These are phyloP conservation scores for Takifugu flavidus DNA, from an alignment of 2,113 vertebrate species.

Conservation along the genomic window DNA sequence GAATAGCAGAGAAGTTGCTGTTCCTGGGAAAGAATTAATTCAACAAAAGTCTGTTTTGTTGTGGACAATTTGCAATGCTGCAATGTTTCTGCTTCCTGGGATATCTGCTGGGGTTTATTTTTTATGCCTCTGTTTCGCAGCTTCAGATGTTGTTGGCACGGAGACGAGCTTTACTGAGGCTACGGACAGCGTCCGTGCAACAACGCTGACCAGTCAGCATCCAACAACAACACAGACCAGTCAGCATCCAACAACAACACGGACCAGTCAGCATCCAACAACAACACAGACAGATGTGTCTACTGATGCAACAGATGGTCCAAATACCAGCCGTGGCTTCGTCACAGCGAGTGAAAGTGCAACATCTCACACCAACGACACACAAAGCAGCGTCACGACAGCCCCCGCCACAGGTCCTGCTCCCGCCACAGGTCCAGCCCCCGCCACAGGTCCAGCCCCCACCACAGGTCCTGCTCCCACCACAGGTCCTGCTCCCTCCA, in stretches of 20 bases:
- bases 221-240: background rate
- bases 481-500: conserved; percentile 1
- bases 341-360: conserved; percentile 2
- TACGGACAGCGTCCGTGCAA: background rate
- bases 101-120: background rate
- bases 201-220: background rate
- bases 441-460: conserved; percentile 6
- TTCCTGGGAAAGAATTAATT: background rate
- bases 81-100: background rate
- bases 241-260: background rate
- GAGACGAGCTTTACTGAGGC: background rate
- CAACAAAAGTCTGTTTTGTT: background rate
- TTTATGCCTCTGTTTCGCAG: background rate
- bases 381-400: conserved; percentile 7
- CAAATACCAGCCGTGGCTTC: background rate
- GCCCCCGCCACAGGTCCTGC: conserved; percentile 10
- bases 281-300: background rate
- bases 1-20: background rate
- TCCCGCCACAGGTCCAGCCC: conserved; percentile 5
- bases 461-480: conserved; percentile 2
- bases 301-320: background rate
- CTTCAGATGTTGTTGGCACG: conserved; percentile 22
- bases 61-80: background rate
- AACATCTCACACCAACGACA: conserved; percentile 1
- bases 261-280: background rate